Percentiles rank a stretch among this genome's conserved stretches.
Conservation (phyloP, 2,888 invertebrate genomes). For the Alloscopus bannaensis region DNA sequence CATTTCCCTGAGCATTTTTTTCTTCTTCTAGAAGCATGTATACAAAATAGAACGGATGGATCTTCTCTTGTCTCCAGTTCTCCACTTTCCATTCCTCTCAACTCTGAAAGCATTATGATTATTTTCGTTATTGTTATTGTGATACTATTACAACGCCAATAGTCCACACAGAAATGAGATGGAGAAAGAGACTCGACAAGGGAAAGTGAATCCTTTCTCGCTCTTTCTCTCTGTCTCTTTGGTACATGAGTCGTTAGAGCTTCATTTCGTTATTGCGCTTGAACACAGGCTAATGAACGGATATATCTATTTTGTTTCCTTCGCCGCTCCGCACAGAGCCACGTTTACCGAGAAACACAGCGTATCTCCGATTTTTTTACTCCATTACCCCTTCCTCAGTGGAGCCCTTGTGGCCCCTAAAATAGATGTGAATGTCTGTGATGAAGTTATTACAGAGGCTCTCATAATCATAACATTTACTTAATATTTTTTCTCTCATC, state of each 20-base stretch:
- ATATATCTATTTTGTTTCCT: constrained; percentile 1
- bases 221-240: constrained; percentile 6
- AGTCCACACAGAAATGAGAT: neutral
- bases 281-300: constrained; percentile 7
- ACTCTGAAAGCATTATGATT: constrained; percentile 6
- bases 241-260: neutral
- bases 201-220: neutral
- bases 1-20: neutral
- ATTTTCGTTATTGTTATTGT: constrained; percentile 35
- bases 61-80: neutral
- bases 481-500: constrained; percentile 23
- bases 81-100: neutral
- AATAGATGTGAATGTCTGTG: neutral
- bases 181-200: neutral
- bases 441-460: constrained; percentile 26
- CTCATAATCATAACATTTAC: constrained; percentile 45
- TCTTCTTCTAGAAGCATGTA: neutral
- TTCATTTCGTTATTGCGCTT: constrained; percentile 17
- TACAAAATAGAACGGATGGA: too few species aligned
- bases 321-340: neutral
- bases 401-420: neutral
- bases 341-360: neutral
- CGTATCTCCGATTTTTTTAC: constrained; percentile 34
- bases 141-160: neutral
- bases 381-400: constrained; percentile 25